Conservation (phyloP, 2,797 vertebrate genomes). For the Siniperca scherzeri region DNA sequence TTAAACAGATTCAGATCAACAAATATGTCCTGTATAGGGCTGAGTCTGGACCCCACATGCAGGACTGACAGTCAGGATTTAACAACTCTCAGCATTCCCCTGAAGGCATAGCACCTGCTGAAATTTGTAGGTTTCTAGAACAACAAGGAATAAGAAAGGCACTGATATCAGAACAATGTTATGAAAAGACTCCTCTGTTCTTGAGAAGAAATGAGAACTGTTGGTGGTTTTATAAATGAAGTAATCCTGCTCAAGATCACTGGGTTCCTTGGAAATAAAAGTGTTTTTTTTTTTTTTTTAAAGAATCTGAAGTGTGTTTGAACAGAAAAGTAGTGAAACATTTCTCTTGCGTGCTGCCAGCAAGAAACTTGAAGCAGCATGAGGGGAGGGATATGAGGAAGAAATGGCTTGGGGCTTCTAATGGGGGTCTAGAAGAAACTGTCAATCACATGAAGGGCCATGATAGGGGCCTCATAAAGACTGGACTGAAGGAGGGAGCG, state of each 20-base stretch:
- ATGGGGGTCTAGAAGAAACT: constrained; percentile 27
- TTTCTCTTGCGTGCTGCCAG: constrained; percentile 33
- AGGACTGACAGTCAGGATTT: constrained; percentile 5
- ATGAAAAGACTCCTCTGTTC: background rate
- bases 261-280: constrained; percentile 2
- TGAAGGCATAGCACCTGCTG: constrained; percentile 20
- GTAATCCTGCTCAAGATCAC: constrained; percentile 18
- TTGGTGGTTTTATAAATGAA: constrained; percentile 23
- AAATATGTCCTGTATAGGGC: constrained; percentile 9
- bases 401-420: constrained; percentile 32
- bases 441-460: constrained; percentile 30
- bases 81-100: constrained; percentile 2
- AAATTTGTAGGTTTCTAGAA: background rate
- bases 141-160: constrained; percentile 1
- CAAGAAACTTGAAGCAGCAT: constrained; percentile 22
- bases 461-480: constrained; percentile 33
- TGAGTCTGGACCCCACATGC: constrained; percentile 26
- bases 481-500: background rate
- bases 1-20: constrained; percentile 52
- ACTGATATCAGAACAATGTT: constrained; percentile 8
- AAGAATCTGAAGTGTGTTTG: constrained; percentile 28
- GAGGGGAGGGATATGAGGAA: constrained; percentile 22
- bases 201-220: constrained; percentile 6
- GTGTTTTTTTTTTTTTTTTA: background rate
- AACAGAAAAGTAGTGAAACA: constrained; percentile 22